Conservation (phyloP, 2,888 invertebrate species). For the Philaethria dido region DNA sequence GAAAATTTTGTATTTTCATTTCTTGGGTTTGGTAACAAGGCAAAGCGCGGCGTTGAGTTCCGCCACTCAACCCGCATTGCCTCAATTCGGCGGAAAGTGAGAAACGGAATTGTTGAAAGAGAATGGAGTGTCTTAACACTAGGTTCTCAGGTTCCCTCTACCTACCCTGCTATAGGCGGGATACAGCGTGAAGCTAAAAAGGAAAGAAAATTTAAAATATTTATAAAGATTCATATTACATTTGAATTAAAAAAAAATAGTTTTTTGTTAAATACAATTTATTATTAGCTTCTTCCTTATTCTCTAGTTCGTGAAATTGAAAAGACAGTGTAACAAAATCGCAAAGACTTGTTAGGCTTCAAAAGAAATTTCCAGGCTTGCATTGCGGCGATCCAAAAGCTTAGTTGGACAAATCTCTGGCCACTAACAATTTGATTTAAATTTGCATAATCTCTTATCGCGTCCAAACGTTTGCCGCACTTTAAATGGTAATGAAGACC, state of each 20-base stretch:
- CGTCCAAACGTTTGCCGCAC: constrained; percentile 63
- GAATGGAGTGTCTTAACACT: no score
- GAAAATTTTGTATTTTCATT: no score
- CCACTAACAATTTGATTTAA: constrained; percentile 68
- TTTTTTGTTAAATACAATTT: not conserved
- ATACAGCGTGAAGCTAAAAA: no score
- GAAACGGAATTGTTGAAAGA: no score
- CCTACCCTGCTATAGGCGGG: no score
- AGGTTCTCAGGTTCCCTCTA: no score
- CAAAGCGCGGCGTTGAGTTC: no score
- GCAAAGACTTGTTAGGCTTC: not conserved
- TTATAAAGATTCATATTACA: not conserved
- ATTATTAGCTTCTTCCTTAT: not conserved
- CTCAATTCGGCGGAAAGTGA: no score
- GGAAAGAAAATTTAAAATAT: no score
- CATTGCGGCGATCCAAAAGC: constrained; percentile 39
- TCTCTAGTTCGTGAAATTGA: constrained; percentile 3
- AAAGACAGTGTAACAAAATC: not conserved
- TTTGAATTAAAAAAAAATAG: not conserved
- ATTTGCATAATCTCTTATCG: constrained; percentile 76
- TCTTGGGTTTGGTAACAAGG: no score
- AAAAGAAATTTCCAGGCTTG: constrained; percentile 32
- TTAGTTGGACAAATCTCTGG: constrained; percentile 59
- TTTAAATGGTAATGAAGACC: constrained; percentile 74
- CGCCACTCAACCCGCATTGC: no score